Percentiles rank a stretch among this genome's conserved stretches.
These are phyloP conservation scores for Cynopterus sphinx DNA, from an alignment of 2,797 vertebrate genomes.

Conservation along the genomic window DNA sequence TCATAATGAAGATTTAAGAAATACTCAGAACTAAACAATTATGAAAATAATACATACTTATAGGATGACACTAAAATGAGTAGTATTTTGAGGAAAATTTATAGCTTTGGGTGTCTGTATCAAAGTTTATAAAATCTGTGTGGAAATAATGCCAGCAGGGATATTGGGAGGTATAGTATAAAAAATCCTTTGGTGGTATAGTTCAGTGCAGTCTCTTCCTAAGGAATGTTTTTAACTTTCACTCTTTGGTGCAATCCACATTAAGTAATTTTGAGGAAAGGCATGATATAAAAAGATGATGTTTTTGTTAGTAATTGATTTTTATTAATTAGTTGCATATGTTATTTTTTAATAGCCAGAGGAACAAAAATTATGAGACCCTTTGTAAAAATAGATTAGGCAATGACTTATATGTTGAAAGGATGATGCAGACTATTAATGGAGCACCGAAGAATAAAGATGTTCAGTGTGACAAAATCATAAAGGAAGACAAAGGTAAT, in stretches of 20 bases:
- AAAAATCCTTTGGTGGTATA: neutral
- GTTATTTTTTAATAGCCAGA: slow-evolving; percentile 81
- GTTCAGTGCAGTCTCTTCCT: neutral
- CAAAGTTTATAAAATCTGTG: neutral
- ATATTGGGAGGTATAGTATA: neutral
- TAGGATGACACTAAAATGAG: neutral
- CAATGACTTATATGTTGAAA: slow-evolving; percentile 89
- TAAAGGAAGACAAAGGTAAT: slow-evolving; percentile 89
- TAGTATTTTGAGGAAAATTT: neutral
- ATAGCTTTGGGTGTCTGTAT: neutral
- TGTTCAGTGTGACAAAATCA: slow-evolving; percentile 87
- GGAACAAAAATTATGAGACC: slow-evolving; percentile 85
- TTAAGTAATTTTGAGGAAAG: neutral
- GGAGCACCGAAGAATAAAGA: slow-evolving; percentile 90
- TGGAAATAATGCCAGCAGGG: neutral
- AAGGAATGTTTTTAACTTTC: neutral
- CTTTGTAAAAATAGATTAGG: slow-evolving; percentile 86
- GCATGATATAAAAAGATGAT: neutral
- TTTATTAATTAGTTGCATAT: neutral
- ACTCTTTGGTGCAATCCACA: neutral
- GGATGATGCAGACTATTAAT: slow-evolving; percentile 90
- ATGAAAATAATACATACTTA: neutral
- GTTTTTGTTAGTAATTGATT: neutral
- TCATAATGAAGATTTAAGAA: slow-evolving; percentile 7
- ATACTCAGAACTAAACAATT: slow-evolving; percentile 13